Percentiles rank a stretch among this genome's conserved stretches.
Conservation (phyloP, 2,797 vertebrate genomes). For the Odontamblyopus rebecca region DNA sequence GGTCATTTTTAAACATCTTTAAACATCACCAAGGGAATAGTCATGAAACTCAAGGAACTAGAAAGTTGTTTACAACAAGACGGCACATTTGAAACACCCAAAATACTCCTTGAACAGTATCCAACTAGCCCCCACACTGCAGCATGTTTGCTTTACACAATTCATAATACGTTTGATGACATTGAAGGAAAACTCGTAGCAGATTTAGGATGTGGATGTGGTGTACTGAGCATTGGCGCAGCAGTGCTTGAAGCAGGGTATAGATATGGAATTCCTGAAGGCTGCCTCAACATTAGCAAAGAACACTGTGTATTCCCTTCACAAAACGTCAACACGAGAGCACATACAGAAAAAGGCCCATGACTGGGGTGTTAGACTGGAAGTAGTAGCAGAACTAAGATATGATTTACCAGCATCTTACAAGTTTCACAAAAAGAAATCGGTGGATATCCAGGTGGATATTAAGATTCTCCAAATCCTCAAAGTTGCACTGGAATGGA, state of each 20-base stretch:
- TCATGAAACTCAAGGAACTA: constrained; percentile 91
- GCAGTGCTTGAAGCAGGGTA: constrained; percentile 91
- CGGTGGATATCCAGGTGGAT: constrained; percentile 98
- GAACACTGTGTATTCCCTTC: constrained; percentile 95
- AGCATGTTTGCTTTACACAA: constrained; percentile 97
- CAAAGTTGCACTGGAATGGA: constrained; percentile 77
- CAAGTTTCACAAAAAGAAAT: constrained; percentile 98
- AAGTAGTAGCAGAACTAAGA: constrained; percentile 93
- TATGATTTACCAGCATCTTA: constrained; percentile 95
- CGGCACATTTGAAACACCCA: constrained; percentile 89
- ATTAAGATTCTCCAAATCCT: constrained; percentile 88
- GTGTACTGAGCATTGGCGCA: constrained; percentile 92
- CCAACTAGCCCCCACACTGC: constrained; percentile 95
- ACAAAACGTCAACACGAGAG: constrained; percentile 95
- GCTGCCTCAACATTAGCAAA: constrained; percentile 89
- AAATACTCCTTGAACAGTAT: constrained; percentile 94
- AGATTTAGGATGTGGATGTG: constrained; percentile 96
- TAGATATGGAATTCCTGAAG: constrained; percentile 91
- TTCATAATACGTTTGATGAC: constrained; percentile 93
- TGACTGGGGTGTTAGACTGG: constrained; percentile 95
- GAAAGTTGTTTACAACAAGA: constrained; percentile 91
- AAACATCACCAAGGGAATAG: constrained; percentile 4
- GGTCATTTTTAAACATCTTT: too few species aligned
- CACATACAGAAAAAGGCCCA: constrained; percentile 95
- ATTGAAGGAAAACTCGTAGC: constrained; percentile 91